These are phyloP conservation scores for Mesembrinibis cayennensis DNA, from an alignment of 2,113 vertebrate species.

Conservation along the genomic window DNA sequence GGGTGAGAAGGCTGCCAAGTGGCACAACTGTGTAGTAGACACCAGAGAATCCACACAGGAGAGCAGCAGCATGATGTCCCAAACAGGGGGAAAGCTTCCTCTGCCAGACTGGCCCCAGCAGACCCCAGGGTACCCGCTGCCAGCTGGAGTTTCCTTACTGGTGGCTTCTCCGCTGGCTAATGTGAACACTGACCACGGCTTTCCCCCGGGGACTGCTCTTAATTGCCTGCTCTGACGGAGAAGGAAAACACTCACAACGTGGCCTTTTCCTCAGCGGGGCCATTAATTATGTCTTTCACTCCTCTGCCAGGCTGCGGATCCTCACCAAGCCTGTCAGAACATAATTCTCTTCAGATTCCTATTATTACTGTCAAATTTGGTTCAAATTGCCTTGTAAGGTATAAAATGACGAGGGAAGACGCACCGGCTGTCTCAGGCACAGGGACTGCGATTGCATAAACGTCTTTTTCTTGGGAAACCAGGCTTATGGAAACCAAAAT, in stretches of 20 bases:
- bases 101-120: not conserved
- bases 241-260: not conserved
- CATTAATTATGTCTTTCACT: not conserved
- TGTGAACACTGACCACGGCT: accelerated
- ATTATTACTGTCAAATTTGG: slow-evolving; percentile 12
- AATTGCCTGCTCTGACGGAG: not conserved
- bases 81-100: not conserved
- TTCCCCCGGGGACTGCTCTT: not conserved
- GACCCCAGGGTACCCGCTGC: accelerated
- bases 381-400: not conserved
- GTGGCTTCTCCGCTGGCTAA: not conserved
- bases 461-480: not conserved
- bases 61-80: accelerated
- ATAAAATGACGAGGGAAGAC: not conserved
- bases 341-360: slow-evolving; percentile 17
- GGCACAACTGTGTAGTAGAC: not conserved
- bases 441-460: not conserved
- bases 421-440: accelerated
- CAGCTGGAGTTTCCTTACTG: not conserved
- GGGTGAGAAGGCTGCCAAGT: not conserved
- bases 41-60: not conserved
- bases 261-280: not conserved
- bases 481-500: not conserved
- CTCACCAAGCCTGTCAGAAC: not conserved
- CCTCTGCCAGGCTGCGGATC: not conserved